Base-by-base conservation (phyloP, 2,888 invertebrate species). In the Ormyrus pomaceus region DNA sequence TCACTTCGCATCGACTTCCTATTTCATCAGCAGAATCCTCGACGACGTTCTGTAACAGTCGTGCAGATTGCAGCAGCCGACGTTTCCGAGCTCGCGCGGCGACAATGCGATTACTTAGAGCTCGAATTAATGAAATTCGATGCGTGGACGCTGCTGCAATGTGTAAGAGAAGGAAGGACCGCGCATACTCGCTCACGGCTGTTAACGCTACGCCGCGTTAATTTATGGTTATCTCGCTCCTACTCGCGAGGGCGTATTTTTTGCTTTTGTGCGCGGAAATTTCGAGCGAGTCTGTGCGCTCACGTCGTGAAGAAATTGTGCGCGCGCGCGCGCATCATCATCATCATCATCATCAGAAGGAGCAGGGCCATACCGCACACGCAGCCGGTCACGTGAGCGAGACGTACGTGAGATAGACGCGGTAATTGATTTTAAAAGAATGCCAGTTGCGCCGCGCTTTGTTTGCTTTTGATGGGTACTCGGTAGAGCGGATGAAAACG, bases 131-230 rank as follows among this genome's bases (percentile, higher is more conserved):
- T 34, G 50, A 70, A 50, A 13, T 34, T 51, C 50, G 7, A 13
- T 58, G 56, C n/a, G n/a, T 2, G 10, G 8, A 34, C 34, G 34
- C 34, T 34, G 34, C 34, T 34, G 19, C 50, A 50, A 70, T 50
- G 70, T 34, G 19, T 51, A 71, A 59, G n/a, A 10, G 5, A 58
- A 8, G 58, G 34, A 70, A 58, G 48, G 11, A 46, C 19, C 45
- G 34, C 34, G 34, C 13, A 58, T 11, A 10, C 68, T 11, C 55
- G 45, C 68, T 50, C 74, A 50, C 58, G 55, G n/a, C 19, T 48
- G 56, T 58, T 48, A 65, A 74, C 56, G 75, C 11, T 59, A 51
- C 50, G 45, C 10, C 58, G 53, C 69, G 68, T 53, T 69, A 62
- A 76, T 76, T 69, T 70, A 56, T 48, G 55, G 56, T 55, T 64